Percentiles rank a stretch among this genome's conserved stretches.
Conservation (phyloP, 2,888 invertebrate species). For the Bimastos eiseni region DNA sequence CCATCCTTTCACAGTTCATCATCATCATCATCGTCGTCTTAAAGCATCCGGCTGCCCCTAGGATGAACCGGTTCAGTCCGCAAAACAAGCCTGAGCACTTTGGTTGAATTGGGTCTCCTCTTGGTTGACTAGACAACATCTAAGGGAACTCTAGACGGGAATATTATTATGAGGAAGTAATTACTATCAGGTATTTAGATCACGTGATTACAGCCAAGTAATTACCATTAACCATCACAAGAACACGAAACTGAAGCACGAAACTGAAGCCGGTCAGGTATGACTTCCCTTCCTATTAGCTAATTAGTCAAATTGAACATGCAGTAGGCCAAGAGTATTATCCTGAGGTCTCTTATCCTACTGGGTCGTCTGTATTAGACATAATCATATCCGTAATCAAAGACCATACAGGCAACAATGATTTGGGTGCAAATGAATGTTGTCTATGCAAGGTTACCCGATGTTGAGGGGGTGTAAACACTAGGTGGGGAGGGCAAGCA, state of each 20-base stretch:
- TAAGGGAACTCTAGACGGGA: not conserved
- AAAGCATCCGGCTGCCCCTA: too few species aligned
- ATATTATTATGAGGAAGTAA: not conserved
- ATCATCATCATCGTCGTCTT: too few species aligned
- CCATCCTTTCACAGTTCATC: too few species aligned
- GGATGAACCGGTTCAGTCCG: too few species aligned
- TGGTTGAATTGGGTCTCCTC: too few species aligned
- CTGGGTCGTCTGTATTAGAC: too few species aligned
- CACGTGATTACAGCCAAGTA: not conserved
- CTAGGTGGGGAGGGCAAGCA: too few species aligned
- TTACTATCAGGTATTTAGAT: not conserved
- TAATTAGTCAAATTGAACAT: slow-evolving; percentile 2
- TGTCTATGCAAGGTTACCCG: not conserved
- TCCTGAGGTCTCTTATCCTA: too few species aligned
- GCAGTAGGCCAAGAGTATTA: not conserved
- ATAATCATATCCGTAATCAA: not conserved
- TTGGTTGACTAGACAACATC: too few species aligned
- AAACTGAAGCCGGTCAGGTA: too few species aligned
- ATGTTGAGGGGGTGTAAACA: too few species aligned
- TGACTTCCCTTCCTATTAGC: not conserved
- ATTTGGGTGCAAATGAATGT: not conserved
- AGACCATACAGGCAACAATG: not conserved
- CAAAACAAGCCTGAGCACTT: not conserved
- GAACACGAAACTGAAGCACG: not conserved
- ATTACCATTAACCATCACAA: not conserved